Percentiles rank a stretch among this genome's conserved stretches.
Evolutionary conservation across 2,797 vertebrate genomes (phyloP).

Genomic region (Enoplosus armatus): DNA sequence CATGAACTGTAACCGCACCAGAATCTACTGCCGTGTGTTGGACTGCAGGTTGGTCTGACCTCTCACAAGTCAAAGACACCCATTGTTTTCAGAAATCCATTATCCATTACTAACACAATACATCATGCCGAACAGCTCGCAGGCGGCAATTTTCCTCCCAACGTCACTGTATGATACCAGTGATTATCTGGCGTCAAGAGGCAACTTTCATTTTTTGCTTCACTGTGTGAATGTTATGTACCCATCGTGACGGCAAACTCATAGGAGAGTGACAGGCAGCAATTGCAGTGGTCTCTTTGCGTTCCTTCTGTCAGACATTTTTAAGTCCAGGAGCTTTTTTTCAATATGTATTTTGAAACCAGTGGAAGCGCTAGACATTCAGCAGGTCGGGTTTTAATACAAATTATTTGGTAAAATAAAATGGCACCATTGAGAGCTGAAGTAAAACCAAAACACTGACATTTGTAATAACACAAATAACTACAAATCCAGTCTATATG

Average conservation of each 20-base stretch:
- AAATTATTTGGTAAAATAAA: neutral
- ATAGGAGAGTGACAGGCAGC: neutral
- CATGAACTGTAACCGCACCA: neutral
- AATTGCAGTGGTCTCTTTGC: neutral
- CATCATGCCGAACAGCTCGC: conserved; percentile 28
- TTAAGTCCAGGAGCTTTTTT: neutral
- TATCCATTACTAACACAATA: conserved; percentile 40
- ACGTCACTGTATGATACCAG: neutral
- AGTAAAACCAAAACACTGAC: too few relatives aligned
- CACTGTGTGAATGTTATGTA: neutral
- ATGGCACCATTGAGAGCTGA: neutral
- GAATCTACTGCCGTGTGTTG: neutral
- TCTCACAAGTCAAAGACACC: conserved; percentile 27
- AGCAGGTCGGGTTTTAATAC: neutral
- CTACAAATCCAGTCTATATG: too few relatives aligned
- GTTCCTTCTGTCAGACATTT: neutral
- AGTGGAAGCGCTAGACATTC: neutral
- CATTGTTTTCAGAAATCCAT: conserved; percentile 45
- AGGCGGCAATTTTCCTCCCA: conserved; percentile 13
- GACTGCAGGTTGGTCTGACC: conserved; percentile 41
- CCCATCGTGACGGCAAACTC: neutral
- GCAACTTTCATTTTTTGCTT: conserved; percentile 7
- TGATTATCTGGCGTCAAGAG: conserved; percentile 34
- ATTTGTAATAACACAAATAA: too few relatives aligned
- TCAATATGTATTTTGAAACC: neutral